These are phyloP conservation scores for Periophthalmus modestus DNA, from an alignment of 2,113 vertebrate genomes.

Conservation along the genomic window DNA sequence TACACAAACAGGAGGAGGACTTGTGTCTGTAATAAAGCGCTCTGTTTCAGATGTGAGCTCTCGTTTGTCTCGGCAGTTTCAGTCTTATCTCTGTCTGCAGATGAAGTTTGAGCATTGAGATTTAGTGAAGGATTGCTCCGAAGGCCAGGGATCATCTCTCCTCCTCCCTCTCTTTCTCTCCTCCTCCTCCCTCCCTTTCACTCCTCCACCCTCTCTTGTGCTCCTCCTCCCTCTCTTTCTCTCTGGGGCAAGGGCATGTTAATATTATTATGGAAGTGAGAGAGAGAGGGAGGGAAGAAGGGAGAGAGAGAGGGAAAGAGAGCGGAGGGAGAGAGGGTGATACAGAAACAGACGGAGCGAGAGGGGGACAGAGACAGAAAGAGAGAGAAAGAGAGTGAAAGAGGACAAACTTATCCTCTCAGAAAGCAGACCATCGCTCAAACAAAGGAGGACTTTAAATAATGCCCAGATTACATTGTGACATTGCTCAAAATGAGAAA, in stretches of 20 bases:
- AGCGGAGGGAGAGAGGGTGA: constrained; percentile 7
- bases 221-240: background rate
- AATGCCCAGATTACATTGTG: background rate
- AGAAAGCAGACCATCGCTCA: background rate
- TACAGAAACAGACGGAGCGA: too few species aligned
- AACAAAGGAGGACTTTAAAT: background rate
- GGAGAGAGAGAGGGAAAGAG: background rate
- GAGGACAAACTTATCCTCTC: background rate
- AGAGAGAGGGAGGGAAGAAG: constrained; percentile 14
- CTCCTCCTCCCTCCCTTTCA: too few species aligned
- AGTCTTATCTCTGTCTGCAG: constrained; percentile 8
- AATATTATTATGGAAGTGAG: constrained; percentile 32
- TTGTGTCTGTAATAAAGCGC: background rate
- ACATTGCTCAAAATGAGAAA: too few species aligned
- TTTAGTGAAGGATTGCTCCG: constrained; percentile 12
- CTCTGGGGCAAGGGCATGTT: constrained; percentile 51
- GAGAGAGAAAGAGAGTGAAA: constrained; percentile 20
- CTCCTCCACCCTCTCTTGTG: too few species aligned
- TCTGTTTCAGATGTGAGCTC: background rate
- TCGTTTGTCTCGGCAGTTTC: background rate
- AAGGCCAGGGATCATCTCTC: background rate
- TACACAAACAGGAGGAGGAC: too few species aligned
- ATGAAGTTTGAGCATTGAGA: constrained; percentile 14
- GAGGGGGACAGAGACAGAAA: constrained; percentile 6
- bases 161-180: too few species aligned